These are phyloP conservation scores for Cassiopea andromeda DNA, from an alignment of 30 jellyfish, hydroid and myxozoan genomes.

Conservation along the genomic window DNA sequence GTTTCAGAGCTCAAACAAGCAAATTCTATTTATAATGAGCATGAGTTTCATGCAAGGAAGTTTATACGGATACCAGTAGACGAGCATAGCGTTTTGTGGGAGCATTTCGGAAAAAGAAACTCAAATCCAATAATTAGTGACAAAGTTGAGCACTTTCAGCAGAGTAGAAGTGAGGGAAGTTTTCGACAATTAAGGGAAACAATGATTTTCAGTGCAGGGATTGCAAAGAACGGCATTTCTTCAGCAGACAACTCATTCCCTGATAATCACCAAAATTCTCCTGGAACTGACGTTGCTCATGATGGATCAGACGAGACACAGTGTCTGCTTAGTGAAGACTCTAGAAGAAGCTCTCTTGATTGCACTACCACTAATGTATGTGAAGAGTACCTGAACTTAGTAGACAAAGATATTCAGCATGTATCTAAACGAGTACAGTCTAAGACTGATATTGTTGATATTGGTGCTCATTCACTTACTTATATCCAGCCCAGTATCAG, in stretches of 20 bases:
- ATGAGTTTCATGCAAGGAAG: conserved; percentile 57
- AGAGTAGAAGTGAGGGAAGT: conserved; percentile 63
- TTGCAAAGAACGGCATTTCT: background rate
- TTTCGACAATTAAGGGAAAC: conserved; percentile 11
- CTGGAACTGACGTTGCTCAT: background rate
- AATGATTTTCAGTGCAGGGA: conserved; percentile 2
- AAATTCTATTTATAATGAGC: conserved; percentile 68
- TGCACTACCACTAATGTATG: conserved; percentile 39
- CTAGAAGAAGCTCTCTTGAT: background rate
- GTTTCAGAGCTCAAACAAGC: conserved; percentile 78
- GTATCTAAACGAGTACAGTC: conserved; percentile 42
- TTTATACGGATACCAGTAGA: conserved; percentile 54
- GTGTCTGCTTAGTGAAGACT: background rate
- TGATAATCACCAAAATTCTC: background rate
- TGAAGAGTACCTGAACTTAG: conserved; percentile 58
- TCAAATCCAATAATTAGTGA: conserved; percentile 5
- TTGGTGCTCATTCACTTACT: conserved; percentile 44
- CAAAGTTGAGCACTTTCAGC: background rate
- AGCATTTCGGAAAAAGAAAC: conserved; percentile 14
- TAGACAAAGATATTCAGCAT: conserved; percentile 58
- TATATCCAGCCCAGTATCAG: conserved; percentile 43
- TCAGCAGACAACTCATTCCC: too few relatives aligned
- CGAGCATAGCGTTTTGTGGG: conserved; percentile 59
- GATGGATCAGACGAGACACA: conserved; percentile 12
- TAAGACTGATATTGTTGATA: conserved; percentile 37